Evolutionary conservation across 2,113 vertebrate species (phyloP).

Genomic region (Nerophis ophidion): DNA sequence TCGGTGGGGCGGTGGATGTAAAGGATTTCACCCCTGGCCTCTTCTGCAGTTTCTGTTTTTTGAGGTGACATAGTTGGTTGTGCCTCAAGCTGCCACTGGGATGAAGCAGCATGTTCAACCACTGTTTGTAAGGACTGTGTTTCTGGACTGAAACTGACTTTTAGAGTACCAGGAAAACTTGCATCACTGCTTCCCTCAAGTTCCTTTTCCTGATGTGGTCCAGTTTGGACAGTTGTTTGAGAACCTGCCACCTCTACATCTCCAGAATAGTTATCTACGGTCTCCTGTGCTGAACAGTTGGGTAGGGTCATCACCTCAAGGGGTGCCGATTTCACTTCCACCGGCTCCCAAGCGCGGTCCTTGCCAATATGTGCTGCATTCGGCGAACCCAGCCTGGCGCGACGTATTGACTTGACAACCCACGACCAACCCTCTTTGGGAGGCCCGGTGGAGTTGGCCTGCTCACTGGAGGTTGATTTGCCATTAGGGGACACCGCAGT

Average conservation of each 20-base stretch:
- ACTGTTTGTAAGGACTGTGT: slow-evolving; percentile 24
- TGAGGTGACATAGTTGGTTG: slow-evolving; percentile 50
- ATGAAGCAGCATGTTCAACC: slow-evolving; percentile 55
- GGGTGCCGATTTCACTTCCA: slow-evolving; percentile 68
- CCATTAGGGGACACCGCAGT: slow-evolving; percentile 33
- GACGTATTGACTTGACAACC: slow-evolving; percentile 52
- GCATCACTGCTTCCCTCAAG: slow-evolving; percentile 65
- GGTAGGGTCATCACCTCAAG: slow-evolving; percentile 67
- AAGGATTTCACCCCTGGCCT: slow-evolving; percentile 63
- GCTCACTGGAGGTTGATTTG: slow-evolving; percentile 32
- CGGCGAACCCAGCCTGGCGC: slow-evolving; percentile 25
- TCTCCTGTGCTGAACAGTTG: slow-evolving; percentile 44
- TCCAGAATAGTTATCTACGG: slow-evolving; percentile 71
- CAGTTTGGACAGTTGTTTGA: slow-evolving; percentile 19
- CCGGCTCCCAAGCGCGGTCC: slow-evolving; percentile 45
- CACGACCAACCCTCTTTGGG: slow-evolving; percentile 33
- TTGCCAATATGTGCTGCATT: slow-evolving; percentile 22
- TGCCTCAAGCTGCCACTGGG: slow-evolving; percentile 57
- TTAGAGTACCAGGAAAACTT: slow-evolving; percentile 28
- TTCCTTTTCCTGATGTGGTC: slow-evolving; percentile 49
- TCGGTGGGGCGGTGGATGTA: slow-evolving; percentile 46
- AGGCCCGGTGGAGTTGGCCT: slow-evolving; percentile 35
- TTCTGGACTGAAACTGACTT: slow-evolving; percentile 15
- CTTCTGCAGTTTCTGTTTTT: slow-evolving; percentile 33
- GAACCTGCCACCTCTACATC: slow-evolving; percentile 40